Percentiles rank a stretch among this genome's conserved stretches.
phyloP scores from a whole-genome alignment of 2,888 invertebrate genomes.

The Automeris io region DNA sequence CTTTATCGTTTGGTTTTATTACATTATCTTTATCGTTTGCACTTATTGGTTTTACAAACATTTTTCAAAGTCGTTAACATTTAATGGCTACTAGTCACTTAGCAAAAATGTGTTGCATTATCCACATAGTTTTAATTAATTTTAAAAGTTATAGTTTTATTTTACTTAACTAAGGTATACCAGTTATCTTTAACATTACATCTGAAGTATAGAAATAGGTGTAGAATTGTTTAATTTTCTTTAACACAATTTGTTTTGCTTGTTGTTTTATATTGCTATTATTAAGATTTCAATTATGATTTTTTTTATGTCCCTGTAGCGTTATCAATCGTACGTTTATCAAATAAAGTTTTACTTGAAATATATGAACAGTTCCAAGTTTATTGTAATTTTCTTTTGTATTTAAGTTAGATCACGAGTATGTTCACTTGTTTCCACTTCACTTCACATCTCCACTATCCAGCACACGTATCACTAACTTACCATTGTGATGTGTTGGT shows the following conservation, averaged over 20 bases:
- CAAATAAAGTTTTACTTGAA: not conserved
- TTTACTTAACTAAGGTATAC: constrained; percentile 11
- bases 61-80: too few species aligned
- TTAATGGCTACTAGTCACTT: too few species aligned
- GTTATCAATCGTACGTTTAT: too few species aligned
- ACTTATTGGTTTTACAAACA: not conserved
- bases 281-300: too few species aligned
- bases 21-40: constrained; percentile 4
- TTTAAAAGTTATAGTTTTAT: constrained; percentile 3
- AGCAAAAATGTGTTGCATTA: too few species aligned
- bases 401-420: constrained; percentile 18
- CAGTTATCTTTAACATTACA: constrained; percentile 10
- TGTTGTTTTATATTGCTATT: too few species aligned
- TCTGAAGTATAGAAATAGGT: too few species aligned
- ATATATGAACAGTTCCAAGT: constrained; percentile 10
- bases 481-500: constrained; percentile 71
- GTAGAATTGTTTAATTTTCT: too few species aligned
- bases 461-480: constrained; percentile 44
- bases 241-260: too few species aligned
- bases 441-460: constrained; percentile 6
- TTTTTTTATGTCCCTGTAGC: too few species aligned
- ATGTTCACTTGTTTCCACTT: constrained; percentile 20
- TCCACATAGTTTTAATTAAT: not conserved
- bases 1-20: constrained; percentile 12
- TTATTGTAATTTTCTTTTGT: constrained; percentile 1